Percentiles rank a stretch among this genome's conserved stretches.
phyloP scores from a whole-genome alignment of 2,888 invertebrate genomes.

The Oxystoma pomonae region DNA sequence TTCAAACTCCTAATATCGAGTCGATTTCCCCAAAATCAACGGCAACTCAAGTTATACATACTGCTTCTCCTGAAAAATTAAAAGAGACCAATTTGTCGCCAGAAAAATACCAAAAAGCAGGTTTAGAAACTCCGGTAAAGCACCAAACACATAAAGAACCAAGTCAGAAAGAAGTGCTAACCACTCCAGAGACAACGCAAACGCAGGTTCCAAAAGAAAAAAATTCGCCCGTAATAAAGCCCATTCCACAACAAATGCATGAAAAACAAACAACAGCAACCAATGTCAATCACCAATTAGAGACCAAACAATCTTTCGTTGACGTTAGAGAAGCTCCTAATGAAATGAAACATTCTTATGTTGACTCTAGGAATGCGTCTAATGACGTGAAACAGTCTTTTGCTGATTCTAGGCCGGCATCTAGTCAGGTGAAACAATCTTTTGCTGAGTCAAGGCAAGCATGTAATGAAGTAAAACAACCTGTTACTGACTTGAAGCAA shows the following conservation, averaged over 20 bases:
- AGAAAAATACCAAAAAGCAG: neutral
- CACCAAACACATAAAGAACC: too few species aligned
- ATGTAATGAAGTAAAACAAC: neutral
- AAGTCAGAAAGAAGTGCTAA: neutral
- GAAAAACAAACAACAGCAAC: neutral
- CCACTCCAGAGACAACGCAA: neutral
- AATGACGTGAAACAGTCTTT: neutral
- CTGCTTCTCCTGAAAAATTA: too few species aligned
- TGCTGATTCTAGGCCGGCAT: neutral
- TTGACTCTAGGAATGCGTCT: neutral
- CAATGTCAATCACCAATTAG: too few species aligned
- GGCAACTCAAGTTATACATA: too few species aligned
- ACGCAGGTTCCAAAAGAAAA: neutral
- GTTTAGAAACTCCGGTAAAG: too few species aligned
- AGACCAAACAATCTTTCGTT: too few species aligned
- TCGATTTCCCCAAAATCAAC: neutral
- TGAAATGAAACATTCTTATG: neutral
- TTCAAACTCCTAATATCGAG: neutral
- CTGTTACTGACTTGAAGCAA: neutral
- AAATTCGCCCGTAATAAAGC: neutral
- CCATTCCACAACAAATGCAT: neutral
- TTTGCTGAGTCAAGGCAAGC: neutral
- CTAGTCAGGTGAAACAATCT: neutral
- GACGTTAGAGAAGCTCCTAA: neutral
- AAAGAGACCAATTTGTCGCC: too few species aligned